A percentile compares a stretch with the other conserved stretches of the same genome.
Evolutionary conservation across 2,113 vertebrate genomes (phyloP).

Genomic region (Pangasianodon gigas): DNA sequence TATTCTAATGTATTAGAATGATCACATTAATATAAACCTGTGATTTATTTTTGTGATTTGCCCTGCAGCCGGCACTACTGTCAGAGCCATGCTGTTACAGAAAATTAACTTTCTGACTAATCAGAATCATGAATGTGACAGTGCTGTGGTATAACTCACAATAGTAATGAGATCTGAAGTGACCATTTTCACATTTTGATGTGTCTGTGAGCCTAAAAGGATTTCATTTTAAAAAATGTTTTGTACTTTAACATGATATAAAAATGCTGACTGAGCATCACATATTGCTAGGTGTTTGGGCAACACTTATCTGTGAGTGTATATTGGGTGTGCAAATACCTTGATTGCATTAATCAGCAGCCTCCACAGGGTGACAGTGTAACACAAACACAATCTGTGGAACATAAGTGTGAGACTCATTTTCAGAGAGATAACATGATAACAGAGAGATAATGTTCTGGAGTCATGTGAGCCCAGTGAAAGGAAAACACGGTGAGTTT

Average conservation of each 20-base stretch:
- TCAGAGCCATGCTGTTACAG: not conserved
- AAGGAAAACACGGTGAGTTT: not conserved
- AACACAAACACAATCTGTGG: slow-evolving; percentile 49
- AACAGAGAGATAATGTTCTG: not conserved
- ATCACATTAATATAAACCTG: not conserved
- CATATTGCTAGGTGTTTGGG: not conserved
- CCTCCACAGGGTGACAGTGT: slow-evolving; percentile 71
- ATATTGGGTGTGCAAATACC: not conserved
- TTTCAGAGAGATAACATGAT: not conserved
- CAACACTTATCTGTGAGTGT: not conserved
- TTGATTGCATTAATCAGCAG: slow-evolving; percentile 42
- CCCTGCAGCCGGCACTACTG: not conserved
- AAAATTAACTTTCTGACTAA: not conserved
- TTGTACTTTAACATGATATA: not conserved
- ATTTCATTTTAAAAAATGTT: not conserved
- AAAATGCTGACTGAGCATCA: not conserved
- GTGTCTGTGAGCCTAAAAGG: not conserved
- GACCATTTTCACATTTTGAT: not conserved
- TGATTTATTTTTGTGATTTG: not conserved
- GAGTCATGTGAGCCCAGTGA: not conserved
- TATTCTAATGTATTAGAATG: not conserved
- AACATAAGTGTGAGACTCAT: not conserved
- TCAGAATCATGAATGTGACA: not conserved
- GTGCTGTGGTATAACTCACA: not conserved
- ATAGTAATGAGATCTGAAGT: not conserved